Evolutionary conservation across 2,797 vertebrate genomes (phyloP).

Genomic region (Arremon brunneinucha): DNA sequence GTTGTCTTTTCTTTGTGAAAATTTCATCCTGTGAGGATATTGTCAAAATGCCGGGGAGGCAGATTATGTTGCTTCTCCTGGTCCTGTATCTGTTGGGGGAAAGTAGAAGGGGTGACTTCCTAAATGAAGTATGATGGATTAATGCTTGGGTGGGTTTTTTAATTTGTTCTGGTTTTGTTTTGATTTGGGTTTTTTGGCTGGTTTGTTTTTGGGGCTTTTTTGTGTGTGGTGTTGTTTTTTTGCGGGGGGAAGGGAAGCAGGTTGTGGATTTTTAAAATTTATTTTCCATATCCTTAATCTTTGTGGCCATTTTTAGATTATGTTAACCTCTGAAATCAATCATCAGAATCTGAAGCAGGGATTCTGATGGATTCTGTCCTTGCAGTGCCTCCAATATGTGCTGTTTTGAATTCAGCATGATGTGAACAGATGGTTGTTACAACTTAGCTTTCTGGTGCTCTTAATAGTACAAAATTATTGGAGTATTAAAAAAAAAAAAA

Average conservation of each 20-base stretch:
- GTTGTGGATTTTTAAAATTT: not conserved
- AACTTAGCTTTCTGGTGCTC: not conserved
- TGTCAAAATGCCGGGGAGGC: not conserved
- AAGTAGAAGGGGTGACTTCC: not conserved
- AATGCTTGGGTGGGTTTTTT: not conserved
- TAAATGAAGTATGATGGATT: not conserved
- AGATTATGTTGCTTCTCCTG: not conserved
- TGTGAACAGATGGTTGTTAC: not conserved
- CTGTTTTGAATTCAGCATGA: not conserved
- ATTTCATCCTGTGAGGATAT: not conserved
- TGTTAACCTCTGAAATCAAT: not conserved
- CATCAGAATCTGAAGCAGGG: not conserved
- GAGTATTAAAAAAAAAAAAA: not conserved
- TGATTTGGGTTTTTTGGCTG: not conserved
- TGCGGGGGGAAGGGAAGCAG: rapidly evolving
- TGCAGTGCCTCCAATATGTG: not conserved
- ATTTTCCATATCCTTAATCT: not conserved
- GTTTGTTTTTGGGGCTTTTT: not conserved
- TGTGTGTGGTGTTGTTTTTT: not conserved
- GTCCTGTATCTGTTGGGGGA: rapidly evolving
- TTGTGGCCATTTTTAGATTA: not conserved
- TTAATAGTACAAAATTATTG: not conserved
- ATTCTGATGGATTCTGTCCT: not conserved
- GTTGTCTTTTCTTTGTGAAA: not conserved
- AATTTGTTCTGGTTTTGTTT: not conserved